Conservation (phyloP, 2,113 vertebrate species). For the Hemiprocne comata region DNA sequence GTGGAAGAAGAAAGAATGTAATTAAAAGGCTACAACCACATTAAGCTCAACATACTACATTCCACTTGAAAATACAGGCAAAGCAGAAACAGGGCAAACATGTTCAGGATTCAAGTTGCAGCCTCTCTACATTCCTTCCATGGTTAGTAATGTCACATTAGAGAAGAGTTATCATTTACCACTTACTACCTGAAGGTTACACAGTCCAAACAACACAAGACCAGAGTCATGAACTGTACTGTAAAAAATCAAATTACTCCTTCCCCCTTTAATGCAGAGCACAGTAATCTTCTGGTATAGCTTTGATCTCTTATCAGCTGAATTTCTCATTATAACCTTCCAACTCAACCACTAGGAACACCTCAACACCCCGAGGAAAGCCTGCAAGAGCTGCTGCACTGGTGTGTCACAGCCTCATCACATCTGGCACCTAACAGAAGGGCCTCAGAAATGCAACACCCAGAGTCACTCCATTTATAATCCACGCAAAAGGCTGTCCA, state of each 20-base stretch:
- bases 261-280: neutral
- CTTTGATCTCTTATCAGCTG: slow-evolving; percentile 56
- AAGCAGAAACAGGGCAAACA: neutral
- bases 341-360: neutral
- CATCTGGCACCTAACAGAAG: neutral
- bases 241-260: slow-evolving; percentile 7
- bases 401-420: neutral
- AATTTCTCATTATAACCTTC: neutral
- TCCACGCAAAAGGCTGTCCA: neutral
- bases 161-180: slow-evolving; percentile 49
- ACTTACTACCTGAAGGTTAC: slow-evolving; percentile 47
- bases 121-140: slow-evolving; percentile 38
- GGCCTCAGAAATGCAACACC: neutral
- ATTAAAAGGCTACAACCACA: neutral
- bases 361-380: neutral
- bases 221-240: neutral
- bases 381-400: neutral
- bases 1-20: neutral
- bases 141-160: slow-evolving; percentile 14
- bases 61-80: neutral
- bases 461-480: fast-evolving
- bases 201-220: slow-evolving; percentile 32
- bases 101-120: neutral
- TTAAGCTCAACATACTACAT: neutral
- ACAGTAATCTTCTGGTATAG: neutral